Evolutionary conservation across 2,888 invertebrate species (phyloP).

Genomic region (Octonoba sinensis): DNA sequence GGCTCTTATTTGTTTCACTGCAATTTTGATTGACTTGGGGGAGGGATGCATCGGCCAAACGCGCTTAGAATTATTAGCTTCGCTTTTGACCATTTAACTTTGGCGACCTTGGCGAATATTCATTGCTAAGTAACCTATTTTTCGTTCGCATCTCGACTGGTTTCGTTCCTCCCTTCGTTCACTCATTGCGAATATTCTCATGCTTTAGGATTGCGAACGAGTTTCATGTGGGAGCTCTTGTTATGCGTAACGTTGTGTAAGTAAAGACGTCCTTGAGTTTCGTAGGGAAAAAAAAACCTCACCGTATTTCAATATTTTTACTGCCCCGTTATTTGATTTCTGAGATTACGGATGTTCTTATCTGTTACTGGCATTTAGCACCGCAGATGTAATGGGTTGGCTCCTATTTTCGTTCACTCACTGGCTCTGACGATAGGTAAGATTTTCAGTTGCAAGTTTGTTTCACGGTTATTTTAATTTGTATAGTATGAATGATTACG

Average conservation of each 20-base stretch:
- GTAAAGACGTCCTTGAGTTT: constrained; percentile 42
- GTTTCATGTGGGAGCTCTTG: constrained; percentile 17
- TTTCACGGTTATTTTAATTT: neutral
- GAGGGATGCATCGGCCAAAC: no score
- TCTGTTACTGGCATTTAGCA: neutral
- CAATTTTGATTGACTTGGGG: no score
- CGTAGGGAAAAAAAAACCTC: neutral
- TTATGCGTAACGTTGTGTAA: constrained; percentile 26
- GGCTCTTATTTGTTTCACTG: no score
- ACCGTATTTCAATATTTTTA: no score
- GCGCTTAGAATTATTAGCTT: no score
- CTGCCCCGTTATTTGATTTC: no score
- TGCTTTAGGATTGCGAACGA: constrained; percentile 30
- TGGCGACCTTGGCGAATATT: constrained; percentile 60
- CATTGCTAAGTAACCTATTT: constrained; percentile 48
- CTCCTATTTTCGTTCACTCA: neutral
- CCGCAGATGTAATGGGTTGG: neutral
- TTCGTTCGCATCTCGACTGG: constrained; percentile 10
- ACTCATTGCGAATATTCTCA: constrained; percentile 17
- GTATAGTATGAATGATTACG: no score
- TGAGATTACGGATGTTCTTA: no score
- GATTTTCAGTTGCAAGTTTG: neutral
- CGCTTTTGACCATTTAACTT: neutral
- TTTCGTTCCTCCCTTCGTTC: constrained; percentile 14
- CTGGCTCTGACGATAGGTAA: neutral